Percentiles rank a stretch among this genome's conserved stretches.
phyloP scores from a whole-genome alignment of 2,888 invertebrate genomes.

The Eupithecia subfuscata region DNA sequence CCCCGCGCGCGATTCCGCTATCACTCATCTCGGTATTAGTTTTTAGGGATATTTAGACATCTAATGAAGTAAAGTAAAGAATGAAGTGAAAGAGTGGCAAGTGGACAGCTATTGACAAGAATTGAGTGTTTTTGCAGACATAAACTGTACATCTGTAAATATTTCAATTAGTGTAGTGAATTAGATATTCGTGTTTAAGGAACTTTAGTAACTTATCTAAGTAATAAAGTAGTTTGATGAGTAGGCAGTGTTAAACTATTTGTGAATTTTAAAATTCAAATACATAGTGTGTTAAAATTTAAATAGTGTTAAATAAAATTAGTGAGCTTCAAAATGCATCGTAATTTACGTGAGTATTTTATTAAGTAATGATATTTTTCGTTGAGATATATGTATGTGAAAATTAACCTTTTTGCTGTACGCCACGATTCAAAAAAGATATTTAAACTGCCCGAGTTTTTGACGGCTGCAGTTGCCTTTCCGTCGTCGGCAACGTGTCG shows the following conservation, averaged over 20 bases:
- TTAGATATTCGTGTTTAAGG: not conserved
- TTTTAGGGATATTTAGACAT: no score
- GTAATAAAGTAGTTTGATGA: not conserved
- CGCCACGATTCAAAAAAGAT: no score
- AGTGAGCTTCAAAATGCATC: not conserved
- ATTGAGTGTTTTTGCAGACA: not conserved
- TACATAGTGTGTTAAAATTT: no score
- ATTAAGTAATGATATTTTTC: no score
- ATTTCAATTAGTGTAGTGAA: not conserved
- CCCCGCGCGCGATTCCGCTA: not conserved
- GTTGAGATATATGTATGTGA: no score
- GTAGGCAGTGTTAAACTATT: not conserved
- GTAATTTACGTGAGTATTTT: not conserved
- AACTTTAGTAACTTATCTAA: not conserved
- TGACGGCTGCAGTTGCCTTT: no score
- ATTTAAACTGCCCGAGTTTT: no score
- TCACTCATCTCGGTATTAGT: not conserved
- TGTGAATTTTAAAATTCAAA: not conserved
- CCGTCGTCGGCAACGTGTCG: no score
- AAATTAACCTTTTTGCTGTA: no score
- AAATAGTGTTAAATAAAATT: no score
- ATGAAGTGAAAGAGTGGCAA: no score
- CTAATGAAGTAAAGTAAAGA: no score
- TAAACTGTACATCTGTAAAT: not conserved
- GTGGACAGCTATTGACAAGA: not conserved